phyloP scores from a whole-genome alignment of 2,888 invertebrate species.

The Priocnemis perturbator region DNA sequence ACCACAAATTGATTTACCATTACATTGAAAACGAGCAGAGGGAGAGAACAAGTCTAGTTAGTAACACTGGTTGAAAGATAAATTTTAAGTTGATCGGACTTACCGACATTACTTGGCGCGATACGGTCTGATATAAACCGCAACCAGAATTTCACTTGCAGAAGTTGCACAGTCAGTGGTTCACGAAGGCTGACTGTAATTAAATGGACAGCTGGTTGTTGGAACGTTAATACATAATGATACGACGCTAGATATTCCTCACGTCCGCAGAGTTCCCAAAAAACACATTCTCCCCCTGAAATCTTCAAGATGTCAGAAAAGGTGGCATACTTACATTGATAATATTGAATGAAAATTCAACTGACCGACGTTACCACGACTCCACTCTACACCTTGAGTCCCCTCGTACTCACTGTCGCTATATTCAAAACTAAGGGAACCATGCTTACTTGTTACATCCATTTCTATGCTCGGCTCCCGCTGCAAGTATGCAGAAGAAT shows the following conservation, averaged over 20 bases:
- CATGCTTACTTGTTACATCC: conserved; percentile 79
- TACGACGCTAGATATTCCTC: conserved; percentile 83
- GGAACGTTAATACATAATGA: conserved; percentile 81
- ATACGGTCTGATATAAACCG: conserved; percentile 83
- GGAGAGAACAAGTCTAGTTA: too few species aligned
- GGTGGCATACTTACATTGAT: background rate
- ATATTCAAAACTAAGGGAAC: conserved; percentile 79
- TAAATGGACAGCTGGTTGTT: conserved; percentile 78
- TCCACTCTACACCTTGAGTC: conserved; percentile 72
- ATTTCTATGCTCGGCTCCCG: conserved; percentile 77
- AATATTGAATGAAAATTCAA: background rate
- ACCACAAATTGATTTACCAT: too few species aligned
- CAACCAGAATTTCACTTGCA: conserved; percentile 85
- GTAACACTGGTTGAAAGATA: background rate
- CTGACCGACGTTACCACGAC: conserved; percentile 70
- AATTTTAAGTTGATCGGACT: conserved; percentile 5
- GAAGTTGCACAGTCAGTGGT: conserved; percentile 81
- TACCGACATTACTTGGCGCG: conserved; percentile 79
- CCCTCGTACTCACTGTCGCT: conserved; percentile 73
- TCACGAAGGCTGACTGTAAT: conserved; percentile 83
- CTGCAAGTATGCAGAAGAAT: conserved; percentile 58
- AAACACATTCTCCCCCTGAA: conserved; percentile 77
- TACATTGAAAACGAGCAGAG: too few species aligned
- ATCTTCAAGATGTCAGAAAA: background rate
- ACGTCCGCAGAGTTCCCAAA: conserved; percentile 87